These are phyloP conservation scores for Atta cephalotes DNA, from an alignment of 1,140 invertebrate genomes.

Conservation along the genomic window DNA sequence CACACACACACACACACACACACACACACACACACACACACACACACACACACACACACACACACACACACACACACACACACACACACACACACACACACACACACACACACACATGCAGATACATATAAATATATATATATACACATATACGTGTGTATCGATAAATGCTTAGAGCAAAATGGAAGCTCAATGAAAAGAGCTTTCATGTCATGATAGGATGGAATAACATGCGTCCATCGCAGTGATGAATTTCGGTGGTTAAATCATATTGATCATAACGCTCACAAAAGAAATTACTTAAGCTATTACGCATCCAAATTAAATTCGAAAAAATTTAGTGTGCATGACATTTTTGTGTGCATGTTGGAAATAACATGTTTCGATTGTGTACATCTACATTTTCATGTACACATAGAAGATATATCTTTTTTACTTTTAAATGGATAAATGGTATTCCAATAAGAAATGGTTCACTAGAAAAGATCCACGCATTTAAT, in stretches of 20 bases:
- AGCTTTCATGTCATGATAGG: conserved; percentile 17
- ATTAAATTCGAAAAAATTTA: conserved; percentile 1
- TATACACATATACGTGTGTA: no score
- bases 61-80: no score
- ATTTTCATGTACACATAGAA: not conserved
- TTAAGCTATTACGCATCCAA: not conserved
- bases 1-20: no score
- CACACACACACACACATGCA: no score
- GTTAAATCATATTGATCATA: conserved; percentile 1
- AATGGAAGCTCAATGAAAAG: conserved; percentile 15
- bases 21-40: no score
- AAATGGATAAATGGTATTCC: not conserved
- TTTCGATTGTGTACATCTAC: not conserved
- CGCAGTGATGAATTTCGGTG: conserved; percentile 15
- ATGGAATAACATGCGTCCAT: conserved; percentile 18
- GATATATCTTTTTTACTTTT: not conserved
- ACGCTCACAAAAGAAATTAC: not conserved
- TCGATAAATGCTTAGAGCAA: not conserved
- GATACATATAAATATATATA: not conserved
- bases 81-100: no score
- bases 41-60: no score
- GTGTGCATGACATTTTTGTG: not conserved
- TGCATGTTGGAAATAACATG: not conserved
- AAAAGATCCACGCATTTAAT: not conserved
- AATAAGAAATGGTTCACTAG: not conserved